Evolutionary conservation across 2,113 vertebrate species (phyloP).

Genomic region (Pachycephala philippinensis): DNA sequence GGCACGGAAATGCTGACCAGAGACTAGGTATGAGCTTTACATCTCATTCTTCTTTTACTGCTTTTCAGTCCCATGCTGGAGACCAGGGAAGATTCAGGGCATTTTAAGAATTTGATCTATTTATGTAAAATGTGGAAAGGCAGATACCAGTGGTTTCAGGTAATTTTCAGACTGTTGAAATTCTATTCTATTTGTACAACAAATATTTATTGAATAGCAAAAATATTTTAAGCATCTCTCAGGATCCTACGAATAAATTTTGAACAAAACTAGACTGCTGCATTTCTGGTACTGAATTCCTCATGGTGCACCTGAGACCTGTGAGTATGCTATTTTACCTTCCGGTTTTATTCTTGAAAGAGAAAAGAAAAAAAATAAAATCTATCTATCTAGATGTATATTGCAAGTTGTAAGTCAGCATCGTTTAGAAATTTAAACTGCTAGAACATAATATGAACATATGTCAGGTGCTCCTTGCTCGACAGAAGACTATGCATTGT

Average conservation of each 20-base stretch:
- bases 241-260: background rate
- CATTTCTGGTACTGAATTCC: background rate
- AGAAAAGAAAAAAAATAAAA: background rate
- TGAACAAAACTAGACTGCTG: background rate
- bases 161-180: background rate
- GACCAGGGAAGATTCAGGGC: background rate
- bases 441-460: background rate
- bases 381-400: background rate
- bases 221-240: background rate
- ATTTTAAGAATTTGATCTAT: background rate
- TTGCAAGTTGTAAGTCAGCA: background rate
- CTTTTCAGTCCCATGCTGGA: background rate
- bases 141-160: background rate
- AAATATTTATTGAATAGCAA: background rate
- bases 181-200: background rate
- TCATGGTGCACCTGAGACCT: background rate
- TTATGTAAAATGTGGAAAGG: background rate
- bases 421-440: background rate
- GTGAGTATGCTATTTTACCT: rapidly evolving
- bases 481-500: rapidly evolving
- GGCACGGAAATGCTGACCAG: rapidly evolving
- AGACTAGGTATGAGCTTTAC: background rate
- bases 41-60: background rate
- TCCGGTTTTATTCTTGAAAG: background rate
- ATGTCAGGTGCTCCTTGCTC: background rate